These are phyloP conservation scores for Sinopyrophorus schimmeli DNA, from an alignment of 2,888 invertebrate species.

Conservation along the genomic window DNA sequence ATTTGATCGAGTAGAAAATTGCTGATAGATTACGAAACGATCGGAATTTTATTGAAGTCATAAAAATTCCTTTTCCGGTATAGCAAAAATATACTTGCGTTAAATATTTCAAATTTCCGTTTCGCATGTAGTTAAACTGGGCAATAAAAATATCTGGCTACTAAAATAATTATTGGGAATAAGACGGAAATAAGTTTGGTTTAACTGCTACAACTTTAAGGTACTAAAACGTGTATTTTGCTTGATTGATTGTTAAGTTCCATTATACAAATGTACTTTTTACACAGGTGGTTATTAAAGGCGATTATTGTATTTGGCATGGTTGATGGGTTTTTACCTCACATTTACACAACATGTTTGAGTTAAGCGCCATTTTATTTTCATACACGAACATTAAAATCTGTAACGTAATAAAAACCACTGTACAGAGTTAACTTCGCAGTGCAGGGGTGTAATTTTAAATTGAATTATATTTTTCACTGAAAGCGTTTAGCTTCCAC, in stretches of 20 bases:
- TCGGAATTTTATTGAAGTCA: conserved; percentile 7
- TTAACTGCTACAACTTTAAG: neutral
- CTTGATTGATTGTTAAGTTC: conserved; percentile 17
- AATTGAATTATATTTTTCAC: no score
- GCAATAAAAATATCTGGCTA: no score
- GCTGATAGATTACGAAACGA: conserved; percentile 10
- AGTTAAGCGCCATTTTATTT: conserved; percentile 18
- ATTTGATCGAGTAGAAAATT: conserved; percentile 8
- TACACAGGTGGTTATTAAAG: conserved; percentile 10
- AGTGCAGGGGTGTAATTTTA: conserved; percentile 4
- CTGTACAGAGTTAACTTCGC: neutral
- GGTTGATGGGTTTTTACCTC: conserved; percentile 14
- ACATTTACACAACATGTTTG: conserved; percentile 13
- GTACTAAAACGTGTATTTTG: conserved; percentile 9
- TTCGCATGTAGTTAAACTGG: neutral
- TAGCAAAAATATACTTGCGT: neutral
- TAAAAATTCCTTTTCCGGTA: neutral
- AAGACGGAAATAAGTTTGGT: conserved; percentile 1
- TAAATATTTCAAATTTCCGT: neutral
- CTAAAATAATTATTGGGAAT: conserved; percentile 2
- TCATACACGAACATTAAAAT: conserved; percentile 11
- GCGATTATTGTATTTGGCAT: conserved; percentile 20
- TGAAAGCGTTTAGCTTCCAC: no score
- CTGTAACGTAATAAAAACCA: conserved; percentile 16
- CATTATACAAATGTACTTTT: conserved; percentile 21